Base-by-base conservation (phyloP, 2,797 vertebrate genomes). In the Gephyroberyx darwinii region DNA sequence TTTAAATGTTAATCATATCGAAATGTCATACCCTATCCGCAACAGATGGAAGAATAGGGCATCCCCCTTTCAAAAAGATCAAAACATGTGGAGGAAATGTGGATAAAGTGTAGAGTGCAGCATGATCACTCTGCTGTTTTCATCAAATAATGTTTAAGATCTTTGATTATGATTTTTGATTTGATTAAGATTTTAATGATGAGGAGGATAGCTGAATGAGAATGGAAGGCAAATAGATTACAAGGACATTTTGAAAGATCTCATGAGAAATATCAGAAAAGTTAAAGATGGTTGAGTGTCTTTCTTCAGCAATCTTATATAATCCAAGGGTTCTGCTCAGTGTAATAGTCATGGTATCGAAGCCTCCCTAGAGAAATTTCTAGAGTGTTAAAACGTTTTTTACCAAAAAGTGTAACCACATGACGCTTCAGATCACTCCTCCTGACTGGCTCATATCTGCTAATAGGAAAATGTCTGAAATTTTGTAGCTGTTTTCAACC, bases 1-100 rank as follows among this genome's bases (percentile, higher is more conserved):
- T 94, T 94, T 93, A 91, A 88, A 93, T 90, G 91, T 88, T 89
- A 90, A 91, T 91, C 69, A 57, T 77, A 80, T 78, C 89, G 60
- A 94, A 94, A 93, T 93, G 93, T 93, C 92, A 94, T 55, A 74
- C 65, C 88, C 87, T 89, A 90, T 91, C 88, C 76, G 89, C 87
- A 89, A 48, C 86, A 88, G 87, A 86, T 89, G 79, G 86, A 84
- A 75, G 74, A 89, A 78, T 56, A 84, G 89, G 91, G 86, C 86
- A 88, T 88, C 92, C 91, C 92, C 89, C 78, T 92, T 89, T 86
- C 59, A 78, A 80, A 75, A 10, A 82, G 82, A 90, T 91, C 87
- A 87, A 90, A 90, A 90, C 90, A 87, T 52, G 57, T 60, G 65
- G 78, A 85, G 83, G 80, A 90, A 82, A 90, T 43, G 88, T 81